Conservation (phyloP, 2,888 invertebrate species). For the Oligia latruncula region DNA sequence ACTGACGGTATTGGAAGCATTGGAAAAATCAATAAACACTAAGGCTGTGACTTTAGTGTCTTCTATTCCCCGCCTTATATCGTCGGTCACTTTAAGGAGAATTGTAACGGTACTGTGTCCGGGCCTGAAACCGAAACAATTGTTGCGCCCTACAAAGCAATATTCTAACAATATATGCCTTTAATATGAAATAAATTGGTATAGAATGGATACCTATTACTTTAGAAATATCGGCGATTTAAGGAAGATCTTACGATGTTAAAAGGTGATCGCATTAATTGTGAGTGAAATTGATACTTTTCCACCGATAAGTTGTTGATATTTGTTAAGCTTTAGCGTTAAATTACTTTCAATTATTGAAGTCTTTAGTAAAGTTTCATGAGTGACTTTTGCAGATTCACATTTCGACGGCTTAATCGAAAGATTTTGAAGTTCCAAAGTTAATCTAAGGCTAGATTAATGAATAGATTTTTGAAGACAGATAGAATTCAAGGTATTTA, state of each 20-base stretch:
- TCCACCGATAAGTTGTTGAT: not conserved
- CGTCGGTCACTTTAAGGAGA: too few species aligned
- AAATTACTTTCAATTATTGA: constrained; percentile 12
- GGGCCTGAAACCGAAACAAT: not conserved
- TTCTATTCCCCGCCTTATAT: too few species aligned
- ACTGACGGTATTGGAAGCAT: too few species aligned
- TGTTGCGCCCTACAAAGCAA: not conserved
- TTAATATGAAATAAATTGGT: constrained; percentile 20
- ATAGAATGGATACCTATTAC: not conserved
- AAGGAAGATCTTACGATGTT: constrained; percentile 3
- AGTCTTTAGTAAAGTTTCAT: not conserved
- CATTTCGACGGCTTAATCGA: constrained; percentile 8
- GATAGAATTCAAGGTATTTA: constrained; percentile 9
- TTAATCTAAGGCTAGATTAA: constrained; percentile 8
- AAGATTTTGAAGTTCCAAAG: constrained; percentile 10
- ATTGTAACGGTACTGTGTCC: too few species aligned
- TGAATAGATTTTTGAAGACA: constrained; percentile 18
- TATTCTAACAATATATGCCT: constrained; percentile 6
- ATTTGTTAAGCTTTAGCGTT: not conserved
- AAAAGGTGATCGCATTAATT: not conserved
- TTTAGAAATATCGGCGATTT: constrained; percentile 17
- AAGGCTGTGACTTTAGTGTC: too few species aligned
- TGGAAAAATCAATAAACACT: too few species aligned
- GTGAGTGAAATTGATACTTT: not conserved
- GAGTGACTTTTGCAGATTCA: constrained; percentile 11